Evolutionary conservation across 2,797 vertebrate species (phyloP).

Genomic region (Helarctos malayanus): DNA sequence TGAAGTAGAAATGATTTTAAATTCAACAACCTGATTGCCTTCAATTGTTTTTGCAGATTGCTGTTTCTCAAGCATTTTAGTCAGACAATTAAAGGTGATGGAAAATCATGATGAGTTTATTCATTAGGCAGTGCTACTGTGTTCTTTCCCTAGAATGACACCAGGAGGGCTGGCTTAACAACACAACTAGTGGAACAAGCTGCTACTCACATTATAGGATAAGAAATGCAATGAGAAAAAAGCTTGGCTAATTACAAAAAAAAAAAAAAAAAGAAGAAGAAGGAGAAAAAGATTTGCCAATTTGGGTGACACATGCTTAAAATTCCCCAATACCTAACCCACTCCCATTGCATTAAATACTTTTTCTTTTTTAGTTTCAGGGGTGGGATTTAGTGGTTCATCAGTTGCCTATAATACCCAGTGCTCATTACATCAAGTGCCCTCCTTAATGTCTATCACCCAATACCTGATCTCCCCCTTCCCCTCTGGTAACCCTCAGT

Average conservation of each 20-base stretch:
- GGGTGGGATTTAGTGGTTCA: neutral
- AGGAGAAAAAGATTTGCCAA: neutral
- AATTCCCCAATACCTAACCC: neutral
- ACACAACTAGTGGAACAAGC: neutral
- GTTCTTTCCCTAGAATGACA: slow-evolving; percentile 20
- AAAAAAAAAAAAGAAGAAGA: neutral
- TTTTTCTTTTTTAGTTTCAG: neutral
- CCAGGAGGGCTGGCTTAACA: neutral
- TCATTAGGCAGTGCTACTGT: neutral
- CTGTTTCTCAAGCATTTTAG: slow-evolving; percentile 59
- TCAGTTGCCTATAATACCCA: neutral
- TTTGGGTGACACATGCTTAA: neutral
- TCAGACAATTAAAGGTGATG: slow-evolving; percentile 77
- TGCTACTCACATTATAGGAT: neutral
- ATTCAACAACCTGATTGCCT: slow-evolving; percentile 70
- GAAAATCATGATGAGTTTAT: slow-evolving; percentile 58
- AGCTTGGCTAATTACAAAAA: neutral
- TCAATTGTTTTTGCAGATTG: slow-evolving; percentile 73
- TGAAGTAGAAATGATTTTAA: slow-evolving; percentile 76
- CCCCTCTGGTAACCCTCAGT: neutral
- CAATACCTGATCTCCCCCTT: neutral
- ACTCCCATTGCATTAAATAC: neutral
- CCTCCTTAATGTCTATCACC: neutral
- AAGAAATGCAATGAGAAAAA: neutral
- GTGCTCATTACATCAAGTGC: neutral